phyloP scores from a whole-genome alignment of 2,113 vertebrate genomes.

The Antechinus flavipes region DNA sequence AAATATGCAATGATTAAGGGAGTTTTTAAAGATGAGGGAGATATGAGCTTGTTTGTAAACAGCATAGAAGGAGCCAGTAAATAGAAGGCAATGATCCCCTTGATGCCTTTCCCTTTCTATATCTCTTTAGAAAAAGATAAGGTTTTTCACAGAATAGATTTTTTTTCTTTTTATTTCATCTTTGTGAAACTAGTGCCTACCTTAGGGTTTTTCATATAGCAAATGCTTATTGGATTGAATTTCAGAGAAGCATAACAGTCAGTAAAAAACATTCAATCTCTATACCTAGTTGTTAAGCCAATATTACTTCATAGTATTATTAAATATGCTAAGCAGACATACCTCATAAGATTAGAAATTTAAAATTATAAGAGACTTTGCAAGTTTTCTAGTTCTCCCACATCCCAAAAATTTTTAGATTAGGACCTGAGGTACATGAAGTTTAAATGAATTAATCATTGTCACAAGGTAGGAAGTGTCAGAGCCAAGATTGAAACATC shows the following conservation, averaged over 20 bases:
- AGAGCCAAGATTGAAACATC: not conserved
- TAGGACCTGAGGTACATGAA: not conserved
- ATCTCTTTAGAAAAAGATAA: too few relatives aligned
- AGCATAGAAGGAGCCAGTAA: too few relatives aligned
- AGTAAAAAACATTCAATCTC: not conserved
- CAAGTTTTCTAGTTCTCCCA: not conserved
- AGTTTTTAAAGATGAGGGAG: too few relatives aligned
- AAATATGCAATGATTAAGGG: too few relatives aligned
- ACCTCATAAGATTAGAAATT: not conserved
- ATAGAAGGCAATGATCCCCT: too few relatives aligned
- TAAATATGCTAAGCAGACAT: not conserved
- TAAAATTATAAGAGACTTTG: not conserved
- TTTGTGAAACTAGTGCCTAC: not conserved
- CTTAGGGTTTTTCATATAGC: not conserved
- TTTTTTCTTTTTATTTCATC: too few relatives aligned
- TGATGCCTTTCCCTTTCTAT: too few relatives aligned
- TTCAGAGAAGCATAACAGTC: not conserved
- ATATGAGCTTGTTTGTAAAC: too few relatives aligned
- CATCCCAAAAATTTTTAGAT: not conserved
- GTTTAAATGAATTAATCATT: not conserved
- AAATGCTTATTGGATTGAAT: not conserved
- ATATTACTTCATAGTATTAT: not conserved
- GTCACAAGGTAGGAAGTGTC: not conserved
- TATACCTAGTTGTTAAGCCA: not conserved
- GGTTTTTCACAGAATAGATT: too few relatives aligned